A percentile compares a stretch with the other conserved stretches of the same genome.
Conservation (phyloP, 2,797 vertebrate species). For the Liasis olivaceus region DNA sequence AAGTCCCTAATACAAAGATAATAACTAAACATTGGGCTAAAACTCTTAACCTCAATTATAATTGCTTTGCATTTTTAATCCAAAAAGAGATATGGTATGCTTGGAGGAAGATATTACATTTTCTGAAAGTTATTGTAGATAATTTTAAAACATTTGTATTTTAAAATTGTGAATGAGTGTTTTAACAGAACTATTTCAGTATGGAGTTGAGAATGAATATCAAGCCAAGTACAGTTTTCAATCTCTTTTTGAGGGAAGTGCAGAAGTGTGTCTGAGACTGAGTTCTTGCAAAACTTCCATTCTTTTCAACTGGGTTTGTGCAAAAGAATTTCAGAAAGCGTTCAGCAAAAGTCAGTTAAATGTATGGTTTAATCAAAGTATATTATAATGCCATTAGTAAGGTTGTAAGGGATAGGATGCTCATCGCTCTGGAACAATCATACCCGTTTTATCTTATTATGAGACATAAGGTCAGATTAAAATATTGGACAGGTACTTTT, state of each 20-base stretch:
- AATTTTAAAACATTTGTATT: neutral
- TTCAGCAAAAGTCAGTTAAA: neutral
- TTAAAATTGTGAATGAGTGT: neutral
- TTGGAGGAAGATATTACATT: neutral
- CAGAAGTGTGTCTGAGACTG: neutral
- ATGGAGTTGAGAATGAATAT: neutral
- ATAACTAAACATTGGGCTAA: slow-evolving; percentile 39
- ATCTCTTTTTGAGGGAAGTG: neutral
- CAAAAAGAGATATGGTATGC: neutral
- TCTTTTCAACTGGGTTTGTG: neutral
- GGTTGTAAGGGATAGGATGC: no score
- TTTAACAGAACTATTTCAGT: neutral
- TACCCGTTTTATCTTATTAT: neutral
- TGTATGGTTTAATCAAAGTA: neutral
- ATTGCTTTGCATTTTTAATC: neutral
- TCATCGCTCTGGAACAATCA: neutral
- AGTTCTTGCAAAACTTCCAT: neutral
- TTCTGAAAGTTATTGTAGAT: neutral
- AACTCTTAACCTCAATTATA: neutral
- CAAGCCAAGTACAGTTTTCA: neutral
- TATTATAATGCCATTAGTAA: neutral
- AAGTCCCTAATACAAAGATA: slow-evolving; percentile 52
- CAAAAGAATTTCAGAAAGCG: neutral
- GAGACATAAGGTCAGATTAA: neutral
- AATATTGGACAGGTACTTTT: neutral